phyloP scores from a whole-genome alignment of 1,140 invertebrate genomes.

The Trichomalopsis sarcophagae region DNA sequence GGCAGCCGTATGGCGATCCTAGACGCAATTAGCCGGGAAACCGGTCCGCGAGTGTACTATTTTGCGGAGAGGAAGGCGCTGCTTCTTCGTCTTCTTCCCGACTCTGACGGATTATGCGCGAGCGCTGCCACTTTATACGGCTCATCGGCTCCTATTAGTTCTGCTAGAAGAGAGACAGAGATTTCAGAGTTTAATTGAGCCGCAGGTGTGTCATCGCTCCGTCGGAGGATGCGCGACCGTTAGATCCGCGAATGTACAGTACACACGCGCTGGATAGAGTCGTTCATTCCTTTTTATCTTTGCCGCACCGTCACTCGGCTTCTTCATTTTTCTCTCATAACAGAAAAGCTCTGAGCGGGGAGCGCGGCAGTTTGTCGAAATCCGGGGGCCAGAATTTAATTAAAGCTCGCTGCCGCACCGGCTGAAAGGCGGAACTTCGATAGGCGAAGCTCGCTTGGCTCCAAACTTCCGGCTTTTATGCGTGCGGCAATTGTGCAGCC shows the following conservation, averaged over 20 bases:
- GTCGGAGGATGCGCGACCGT: not conserved
- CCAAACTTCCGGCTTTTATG: slow-evolving; percentile 46
- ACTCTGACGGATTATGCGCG: not conserved
- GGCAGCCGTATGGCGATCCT: not conserved
- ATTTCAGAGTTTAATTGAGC: no score
- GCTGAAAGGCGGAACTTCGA: slow-evolving; percentile 32
- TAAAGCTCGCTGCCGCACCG: slow-evolving; percentile 5
- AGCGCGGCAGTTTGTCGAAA: not conserved
- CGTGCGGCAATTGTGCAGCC: slow-evolving; percentile 13
- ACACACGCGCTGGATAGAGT: no score
- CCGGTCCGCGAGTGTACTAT: not conserved
- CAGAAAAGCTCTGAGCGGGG: not conserved
- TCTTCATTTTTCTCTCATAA: not conserved
- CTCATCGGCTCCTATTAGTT: not conserved
- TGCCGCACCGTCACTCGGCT: no score
- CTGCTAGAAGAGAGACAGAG: not conserved
- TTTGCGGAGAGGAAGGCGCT: not conserved
- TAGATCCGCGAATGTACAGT: not conserved
- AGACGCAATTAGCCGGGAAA: slow-evolving; percentile 31
- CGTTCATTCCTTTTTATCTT: no score
- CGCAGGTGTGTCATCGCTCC: no score
- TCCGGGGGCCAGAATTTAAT: slow-evolving; percentile 38
- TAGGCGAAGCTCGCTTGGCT: not conserved
- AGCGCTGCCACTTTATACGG: not conserved
- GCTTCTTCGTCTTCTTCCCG: not conserved